Base-by-base conservation (phyloP, 2,797 vertebrate genomes). In the Catharus ustulatus region DNA sequence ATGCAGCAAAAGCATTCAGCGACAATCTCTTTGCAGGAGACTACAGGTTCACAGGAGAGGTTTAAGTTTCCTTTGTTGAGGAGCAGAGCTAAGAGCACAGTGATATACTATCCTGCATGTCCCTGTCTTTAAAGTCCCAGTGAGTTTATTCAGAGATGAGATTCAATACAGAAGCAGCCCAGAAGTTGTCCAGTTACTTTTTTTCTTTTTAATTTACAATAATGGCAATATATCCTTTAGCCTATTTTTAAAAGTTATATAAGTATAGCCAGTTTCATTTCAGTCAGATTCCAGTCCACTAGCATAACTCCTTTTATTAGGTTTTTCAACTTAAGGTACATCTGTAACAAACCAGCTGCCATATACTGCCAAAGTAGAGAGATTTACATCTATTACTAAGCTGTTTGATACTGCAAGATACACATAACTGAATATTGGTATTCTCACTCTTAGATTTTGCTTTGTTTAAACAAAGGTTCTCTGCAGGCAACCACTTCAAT, bases 101-200 rank as follows among this genome's bases (percentile, higher is more conserved):
- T 89, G 84, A 95, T 95, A 93, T 30, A 64, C 62, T 85, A 89
- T 66, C 55, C 82, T 63, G 32, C 71, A 30, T 76, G 91, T 92
- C 85, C 73, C 49, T 43, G 36, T 84, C 73, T 87, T 93, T 87
- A 75, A 94, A 86, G 49, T 48, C 84, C 51, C 48, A 46, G 58
- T 42, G 94, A 91, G 78, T 93, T 95, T 64, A 49, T 87, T 71
- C 57, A 73, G 43, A 93, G 43, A 95, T 6, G 9, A 84, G 68
- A 66, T 24, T 45, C 38, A 84, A 78, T 48, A 73, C n/a, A 87
- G 87, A 87, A 82, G 30, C 15, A 79, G 27, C 55, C 57, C 87
- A 97, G 63, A 79, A 82, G 38, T 43, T 46, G 30, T 26, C 36
- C 23, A 5, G 55, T n/a, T 22, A 61, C 23, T 29, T 38, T n/a